Evolutionary conservation across 2,113 vertebrate species (phyloP), one percentile per base, ranked within the genome.

Genomic region (Strix aluco): DNA sequence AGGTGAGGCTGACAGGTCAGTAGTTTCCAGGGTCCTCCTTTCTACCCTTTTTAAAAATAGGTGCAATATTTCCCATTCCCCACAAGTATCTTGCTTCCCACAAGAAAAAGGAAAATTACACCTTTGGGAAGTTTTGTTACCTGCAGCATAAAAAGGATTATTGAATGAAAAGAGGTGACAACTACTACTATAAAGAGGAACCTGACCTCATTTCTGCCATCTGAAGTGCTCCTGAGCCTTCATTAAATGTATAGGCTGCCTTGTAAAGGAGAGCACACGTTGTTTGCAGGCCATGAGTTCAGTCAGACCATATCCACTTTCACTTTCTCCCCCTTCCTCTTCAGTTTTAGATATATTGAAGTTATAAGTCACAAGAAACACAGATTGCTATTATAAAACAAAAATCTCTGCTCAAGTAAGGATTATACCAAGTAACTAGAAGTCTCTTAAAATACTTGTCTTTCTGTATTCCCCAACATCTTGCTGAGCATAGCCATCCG

Each of bases 181-280:
- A 67, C 15, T 66, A 57, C 26, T 18, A 29, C 44, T 54, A 12
- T 42, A 14, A 72, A 63, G 30, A 80, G 9, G 49, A 83, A 73
- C 2, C 12, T 21, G 22, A 44, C 25, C 5, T 52, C 11, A 49
- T 49, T 77, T 62, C 36, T 73, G 34, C 22, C 5, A 66, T 11
- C 42, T 16, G 4, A 88, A 81, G 6, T 27, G 21, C n/a, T 77
- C 25, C 80, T 40, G 27, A 94, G 46, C 15, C 36, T 81, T 36
- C 26, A 49, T 36, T 70, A 62, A 74, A 69, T 4, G 10, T 23
- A 67, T 4, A 42, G 54, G 29, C 40, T 81, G 18, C 27, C n/a
- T 42, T 40, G 65, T 26, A 30, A 77, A 88, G 49, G 36, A 36
- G 5, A 79, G 11, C 16, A 54, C 0, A 27, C 1, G 0, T 3